Conservation (phyloP, 2,113 vertebrate genomes). For the Cyphotilapia sp. region DNA sequence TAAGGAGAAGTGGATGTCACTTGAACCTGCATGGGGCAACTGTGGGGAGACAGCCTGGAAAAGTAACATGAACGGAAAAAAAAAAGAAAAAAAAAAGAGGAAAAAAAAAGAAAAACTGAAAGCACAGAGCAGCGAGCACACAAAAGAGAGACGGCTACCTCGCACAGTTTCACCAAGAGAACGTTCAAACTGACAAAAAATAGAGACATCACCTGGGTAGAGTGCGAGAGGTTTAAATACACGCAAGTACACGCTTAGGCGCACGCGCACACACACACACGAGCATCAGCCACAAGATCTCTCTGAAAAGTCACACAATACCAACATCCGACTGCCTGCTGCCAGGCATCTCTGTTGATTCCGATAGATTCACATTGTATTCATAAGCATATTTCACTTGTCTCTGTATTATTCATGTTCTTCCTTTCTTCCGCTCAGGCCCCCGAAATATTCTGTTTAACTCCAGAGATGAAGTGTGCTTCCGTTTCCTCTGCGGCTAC, state of each 20-base stretch:
- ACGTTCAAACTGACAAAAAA: background rate
- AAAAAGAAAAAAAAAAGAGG: background rate
- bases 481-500: background rate
- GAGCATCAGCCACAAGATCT: background rate
- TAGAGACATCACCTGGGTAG: background rate
- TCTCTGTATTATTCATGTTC: background rate
- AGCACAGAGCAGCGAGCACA: constrained; percentile 49
- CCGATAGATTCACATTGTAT: background rate
- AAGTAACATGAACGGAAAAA: constrained; percentile 20
- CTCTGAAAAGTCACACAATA: background rate
- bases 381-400: background rate
- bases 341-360: background rate
- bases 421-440: background rate
- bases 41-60: constrained; percentile 54
- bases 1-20: constrained; percentile 44
- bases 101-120: constrained; percentile 23
- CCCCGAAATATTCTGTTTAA: background rate
- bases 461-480: background rate
- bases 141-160: constrained; percentile 41
- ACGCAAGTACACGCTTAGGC: background rate
- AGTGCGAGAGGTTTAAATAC: background rate
- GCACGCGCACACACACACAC: background rate
- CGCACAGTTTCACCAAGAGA: background rate
- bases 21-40: constrained; percentile 52
- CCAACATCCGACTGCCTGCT: background rate